Conservation (phyloP, 2,888 invertebrate species). For the Macrosiphum euphorbiae region DNA sequence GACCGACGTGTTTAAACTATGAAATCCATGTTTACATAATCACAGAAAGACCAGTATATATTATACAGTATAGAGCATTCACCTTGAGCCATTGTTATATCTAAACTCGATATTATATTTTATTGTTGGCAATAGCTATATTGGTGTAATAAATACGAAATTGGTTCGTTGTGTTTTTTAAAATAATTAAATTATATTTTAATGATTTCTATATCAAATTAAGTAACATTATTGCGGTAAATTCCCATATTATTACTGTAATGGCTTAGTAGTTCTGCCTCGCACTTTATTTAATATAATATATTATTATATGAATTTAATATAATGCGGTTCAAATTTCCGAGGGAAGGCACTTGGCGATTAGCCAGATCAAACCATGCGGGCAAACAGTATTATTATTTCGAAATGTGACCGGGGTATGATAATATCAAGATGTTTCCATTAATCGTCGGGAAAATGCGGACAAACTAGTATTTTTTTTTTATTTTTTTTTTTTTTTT, state of each 20-base stretch:
- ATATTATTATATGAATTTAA: background rate
- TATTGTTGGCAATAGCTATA: background rate
- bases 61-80: background rate
- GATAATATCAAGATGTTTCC: background rate
- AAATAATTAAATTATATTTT: background rate
- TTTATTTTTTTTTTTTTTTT: background rate
- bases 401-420: background rate
- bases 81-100: background rate
- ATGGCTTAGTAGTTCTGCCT: background rate
- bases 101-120: background rate
- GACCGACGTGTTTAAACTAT: background rate
- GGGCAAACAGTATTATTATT: constrained; percentile 16
- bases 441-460: background rate
- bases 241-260: background rate
- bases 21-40: background rate
- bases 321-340: background rate
- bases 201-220: background rate
- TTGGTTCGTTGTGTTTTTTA: background rate
- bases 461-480: background rate
- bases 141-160: background rate
- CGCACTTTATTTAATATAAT: background rate
- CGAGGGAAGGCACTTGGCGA: background rate
- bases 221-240: background rate
- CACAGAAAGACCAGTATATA: background rate
- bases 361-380: background rate